Base-by-base conservation (phyloP, 2,888 invertebrate species). In the Tipula unca region DNA sequence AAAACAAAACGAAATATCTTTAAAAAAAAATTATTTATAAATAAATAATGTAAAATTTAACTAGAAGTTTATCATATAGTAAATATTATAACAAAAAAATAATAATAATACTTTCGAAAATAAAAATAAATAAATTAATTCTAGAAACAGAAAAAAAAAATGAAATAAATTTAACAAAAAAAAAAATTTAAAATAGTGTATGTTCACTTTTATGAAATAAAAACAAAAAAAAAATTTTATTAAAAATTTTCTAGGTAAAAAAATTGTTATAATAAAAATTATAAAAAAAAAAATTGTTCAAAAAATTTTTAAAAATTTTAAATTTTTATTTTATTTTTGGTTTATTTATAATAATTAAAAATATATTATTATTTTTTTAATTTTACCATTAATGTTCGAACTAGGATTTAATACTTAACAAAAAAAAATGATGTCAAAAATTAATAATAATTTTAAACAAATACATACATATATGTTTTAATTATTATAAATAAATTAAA, bases 261-360 rank as follows among this genome's bases (percentile, higher is more conserved):
- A 83, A 86, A 86, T 85, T 85, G 87, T 88, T 86, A 86, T 86
- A 87, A 85, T 87, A 87, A 87, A 85, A 84, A 86, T 86, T 85
- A 25, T 20, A 86, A 86, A 85, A 35, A 85, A n/a, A 85, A 85
- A 83, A 86, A 54, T 69, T 82, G 84, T 86, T 86, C 84, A 85
- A 83, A 85, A 82, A 86, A 86, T 85, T 86, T 85, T 87, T n/a
- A 83, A 83, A 83, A 83, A 83, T 86, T 86, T 85, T 86, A 86
- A 86, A 85, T 85, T 85, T 69, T 69, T 69, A 54, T 20, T 69
- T 69, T 48, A 48, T 48, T 69, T 69, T 69, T 69, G 2, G 10
- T 69, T 69, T 69, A 69, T 69, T 69, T 69, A 69, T 69, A 69
- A 10, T 69, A 69, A 69, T 69, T 69, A 69, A 69, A 69, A 48